Percentiles rank a stretch among this genome's conserved stretches.
phyloP scores from a whole-genome alignment of 2,113 vertebrate genomes.

The Oncorhynchus mykiss region DNA sequence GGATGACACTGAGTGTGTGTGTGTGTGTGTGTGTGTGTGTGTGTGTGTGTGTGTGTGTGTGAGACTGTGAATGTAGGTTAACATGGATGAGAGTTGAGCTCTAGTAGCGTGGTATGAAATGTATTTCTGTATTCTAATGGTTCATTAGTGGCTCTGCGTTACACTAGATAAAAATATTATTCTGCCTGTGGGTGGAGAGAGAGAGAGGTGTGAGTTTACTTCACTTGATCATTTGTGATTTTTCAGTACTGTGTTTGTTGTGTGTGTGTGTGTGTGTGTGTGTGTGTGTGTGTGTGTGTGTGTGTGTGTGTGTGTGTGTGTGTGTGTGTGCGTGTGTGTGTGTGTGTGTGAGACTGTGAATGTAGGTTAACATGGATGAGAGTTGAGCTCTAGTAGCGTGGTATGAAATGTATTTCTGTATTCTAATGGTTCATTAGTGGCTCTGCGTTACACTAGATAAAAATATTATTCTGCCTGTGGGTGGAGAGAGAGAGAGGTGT shows the following conservation, averaged over 20 bases:
- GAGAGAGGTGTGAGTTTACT: constrained; percentile 9
- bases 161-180: constrained; percentile 66
- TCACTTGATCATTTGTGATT: too few species aligned
- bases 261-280: too few species aligned
- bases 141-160: constrained; percentile 64
- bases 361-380: background rate
- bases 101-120: constrained; percentile 12
- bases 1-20: too few species aligned
- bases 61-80: background rate
- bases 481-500: constrained; percentile 40
- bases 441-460: constrained; percentile 57
- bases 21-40: too few species aligned
- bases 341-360: background rate
- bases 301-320: background rate
- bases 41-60: constrained; percentile 1
- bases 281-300: background rate
- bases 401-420: constrained; percentile 46
- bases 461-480: constrained; percentile 65
- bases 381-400: background rate
- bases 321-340: background rate
- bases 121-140: constrained; percentile 50
- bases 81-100: background rate
- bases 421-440: constrained; percentile 62
- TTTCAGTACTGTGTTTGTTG: background rate
- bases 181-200: constrained; percentile 55